phyloP scores from a whole-genome alignment of 2,797 vertebrate species.

The Natrix natrix region DNA sequence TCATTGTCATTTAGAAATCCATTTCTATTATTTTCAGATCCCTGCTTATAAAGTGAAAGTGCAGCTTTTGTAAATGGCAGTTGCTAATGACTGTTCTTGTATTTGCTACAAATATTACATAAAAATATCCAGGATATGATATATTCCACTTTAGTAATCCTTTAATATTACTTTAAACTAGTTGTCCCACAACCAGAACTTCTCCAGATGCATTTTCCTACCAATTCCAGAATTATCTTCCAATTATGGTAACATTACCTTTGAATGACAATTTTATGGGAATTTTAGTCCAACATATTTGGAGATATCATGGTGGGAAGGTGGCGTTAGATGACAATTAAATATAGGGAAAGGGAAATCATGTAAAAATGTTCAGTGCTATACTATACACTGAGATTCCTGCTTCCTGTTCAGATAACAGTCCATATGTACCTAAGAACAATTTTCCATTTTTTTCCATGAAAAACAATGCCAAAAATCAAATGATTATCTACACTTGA shows the following conservation, averaged over 20 bases:
- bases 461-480: neutral
- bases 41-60: neutral
- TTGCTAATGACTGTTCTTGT: neutral
- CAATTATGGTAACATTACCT: neutral
- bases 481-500: neutral
- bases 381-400: neutral
- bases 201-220: neutral
- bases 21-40: conserved; percentile 12
- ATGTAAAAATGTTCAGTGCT: neutral
- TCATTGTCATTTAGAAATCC: neutral
- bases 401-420: neutral
- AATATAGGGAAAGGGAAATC: neutral
- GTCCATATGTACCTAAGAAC: neutral
- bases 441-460: neutral
- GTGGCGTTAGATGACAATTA: neutral
- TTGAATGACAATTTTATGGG: neutral
- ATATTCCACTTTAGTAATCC: neutral
- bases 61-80: neutral
- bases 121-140: neutral
- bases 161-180: neutral
- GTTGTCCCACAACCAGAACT: neutral
- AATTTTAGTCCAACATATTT: neutral
- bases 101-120: neutral
- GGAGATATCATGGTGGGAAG: neutral
- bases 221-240: neutral